Conservation (phyloP, 1,140 invertebrate species). For the Chymomyza costata region DNA sequence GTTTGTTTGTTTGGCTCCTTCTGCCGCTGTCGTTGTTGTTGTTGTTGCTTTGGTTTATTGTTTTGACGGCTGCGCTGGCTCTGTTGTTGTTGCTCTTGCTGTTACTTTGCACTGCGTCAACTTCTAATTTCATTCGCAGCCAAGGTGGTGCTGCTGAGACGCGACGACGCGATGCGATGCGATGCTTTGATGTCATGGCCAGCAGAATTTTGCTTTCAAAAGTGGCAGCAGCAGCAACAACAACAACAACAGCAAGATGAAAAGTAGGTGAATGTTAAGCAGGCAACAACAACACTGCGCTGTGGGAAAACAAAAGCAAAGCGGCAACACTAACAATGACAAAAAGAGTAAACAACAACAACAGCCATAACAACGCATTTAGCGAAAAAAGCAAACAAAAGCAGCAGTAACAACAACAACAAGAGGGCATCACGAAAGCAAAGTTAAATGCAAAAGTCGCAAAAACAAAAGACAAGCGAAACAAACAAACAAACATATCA, state of each 20-base stretch:
- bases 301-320: constrained; percentile 55
- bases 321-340: constrained; percentile 57
- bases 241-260: constrained; percentile 51
- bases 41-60: constrained; percentile 40
- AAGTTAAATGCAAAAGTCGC: constrained; percentile 42
- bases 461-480: constrained; percentile 42
- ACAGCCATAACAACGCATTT: constrained; percentile 28
- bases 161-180: constrained; percentile 31
- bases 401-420: constrained; percentile 9
- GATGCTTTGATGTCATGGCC: constrained; percentile 61
- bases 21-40: constrained; percentile 15
- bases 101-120: constrained; percentile 55
- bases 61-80: constrained; percentile 24
- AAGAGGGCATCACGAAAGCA: constrained; percentile 35
- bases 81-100: constrained; percentile 21
- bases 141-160: constrained; percentile 17
- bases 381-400: constrained; percentile 25
- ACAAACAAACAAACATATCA: constrained; percentile 63
- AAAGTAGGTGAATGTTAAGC: constrained; percentile 73
- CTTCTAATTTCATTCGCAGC: constrained; percentile 69
- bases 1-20: constrained; percentile 20
- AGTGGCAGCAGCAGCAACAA: constrained; percentile 25
- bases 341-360: constrained; percentile 62
- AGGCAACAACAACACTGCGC: constrained; percentile 14
- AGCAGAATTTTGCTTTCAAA: constrained; percentile 48